A percentile compares a stretch with the other conserved stretches of the same genome.
Evolutionary conservation across 1,140 invertebrate genomes (phyloP).

Genomic region (Alviniconcha marisindica): DNA sequence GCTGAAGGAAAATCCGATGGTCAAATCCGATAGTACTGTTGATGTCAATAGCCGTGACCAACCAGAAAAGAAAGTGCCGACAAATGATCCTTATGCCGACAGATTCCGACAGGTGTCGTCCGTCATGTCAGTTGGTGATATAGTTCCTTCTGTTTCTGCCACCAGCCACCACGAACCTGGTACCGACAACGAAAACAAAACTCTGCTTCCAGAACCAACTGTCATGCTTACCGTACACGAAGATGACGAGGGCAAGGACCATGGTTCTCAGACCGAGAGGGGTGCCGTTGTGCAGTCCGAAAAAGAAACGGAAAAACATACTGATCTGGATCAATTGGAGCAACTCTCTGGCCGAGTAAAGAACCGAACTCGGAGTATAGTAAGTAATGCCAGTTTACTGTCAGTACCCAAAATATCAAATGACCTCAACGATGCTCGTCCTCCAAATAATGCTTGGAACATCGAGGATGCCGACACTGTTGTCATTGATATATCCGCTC

Average conservation of each 20-base stretch:
- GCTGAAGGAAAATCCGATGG: neutral
- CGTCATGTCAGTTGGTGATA: neutral
- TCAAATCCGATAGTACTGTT: neutral
- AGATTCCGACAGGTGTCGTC: neutral
- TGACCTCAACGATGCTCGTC: neutral
- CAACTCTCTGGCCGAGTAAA: too few species aligned
- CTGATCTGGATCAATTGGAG: too few species aligned
- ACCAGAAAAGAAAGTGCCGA: neutral
- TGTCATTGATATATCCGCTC: too few species aligned
- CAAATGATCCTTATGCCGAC: constrained; percentile 2
- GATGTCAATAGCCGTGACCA: neutral
- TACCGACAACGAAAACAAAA: neutral
- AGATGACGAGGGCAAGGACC: neutral
- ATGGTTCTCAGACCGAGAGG: too few species aligned
- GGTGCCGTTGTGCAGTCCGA: too few species aligned
- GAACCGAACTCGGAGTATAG: neutral
- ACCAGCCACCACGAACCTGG: neutral
- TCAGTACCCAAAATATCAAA: neutral
- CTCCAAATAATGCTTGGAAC: too few species aligned
- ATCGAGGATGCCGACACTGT: too few species aligned
- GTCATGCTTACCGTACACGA: constrained; percentile 18
- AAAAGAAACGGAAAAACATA: too few species aligned
- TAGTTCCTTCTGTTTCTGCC: neutral
- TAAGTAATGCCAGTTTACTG: constrained; percentile 11
- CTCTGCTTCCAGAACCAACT: neutral